Base-by-base conservation (phyloP, 2,888 invertebrate genomes). In the Seladonia tumulorum region DNA sequence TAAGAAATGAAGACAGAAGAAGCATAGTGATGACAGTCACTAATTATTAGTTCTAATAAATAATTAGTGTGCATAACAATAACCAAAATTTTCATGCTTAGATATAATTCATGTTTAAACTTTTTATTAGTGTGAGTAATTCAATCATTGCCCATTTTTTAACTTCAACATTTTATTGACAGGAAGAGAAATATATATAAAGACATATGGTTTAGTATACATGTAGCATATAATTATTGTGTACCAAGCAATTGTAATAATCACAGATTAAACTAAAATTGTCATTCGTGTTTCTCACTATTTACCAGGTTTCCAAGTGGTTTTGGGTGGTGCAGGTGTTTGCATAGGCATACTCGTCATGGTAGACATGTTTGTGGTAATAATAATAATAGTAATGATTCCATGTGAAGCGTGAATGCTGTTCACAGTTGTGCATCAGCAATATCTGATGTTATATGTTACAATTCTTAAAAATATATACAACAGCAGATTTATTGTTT, bases 221-320 rank as follows among this genome's bases (percentile, higher is more conserved):
- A 42, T 57, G 35, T 53, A 63, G 42, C n/a, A 60, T 22, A 73
- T 5, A 39, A 53, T 53, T 63, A 47, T 74, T 49, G n/a, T 53
- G 49, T 57, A 63, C 22, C 18, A 63, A 77, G 45, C 39, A 76
- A 53, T 8, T 63, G 4, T 25, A 70, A 79, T 35, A 76, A 47
- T 45, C 53, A 78, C 76, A 81, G 22, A 22, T 47, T n/a, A 57
- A 77, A 79, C 29, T 81, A 73, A 79, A 53, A 63, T 60, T 68
- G 35, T 68, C 70, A 57, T 75, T 79, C 42, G 42, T 18, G 74
- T 74, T 83, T 63, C 73, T 49, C 53, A 66, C 71, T 76, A 90
- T 90, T 93, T 94, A 95, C 95, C 95, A 90, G 95, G 95, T 89
- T 94, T 94, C 75, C 94, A 93, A 85, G 93, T 89, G 39, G 94